These are phyloP conservation scores for Trypoxylus dichotomus DNA, from an alignment of 1,140 invertebrate species.

Conservation along the genomic window DNA sequence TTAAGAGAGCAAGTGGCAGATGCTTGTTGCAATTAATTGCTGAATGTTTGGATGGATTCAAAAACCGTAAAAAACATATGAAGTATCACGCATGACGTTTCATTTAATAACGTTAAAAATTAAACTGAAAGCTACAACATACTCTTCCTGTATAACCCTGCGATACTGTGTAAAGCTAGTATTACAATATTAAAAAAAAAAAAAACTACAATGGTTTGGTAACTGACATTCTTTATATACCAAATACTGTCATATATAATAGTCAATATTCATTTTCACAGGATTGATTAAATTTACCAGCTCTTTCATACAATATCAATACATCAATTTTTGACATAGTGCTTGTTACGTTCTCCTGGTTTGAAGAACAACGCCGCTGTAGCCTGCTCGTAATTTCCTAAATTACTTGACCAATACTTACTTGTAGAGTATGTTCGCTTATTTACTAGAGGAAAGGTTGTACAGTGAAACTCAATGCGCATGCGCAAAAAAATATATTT, in stretches of 20 bases:
- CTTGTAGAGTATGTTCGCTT: no score
- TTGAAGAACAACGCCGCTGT: no score
- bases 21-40: neutral
- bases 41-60: neutral
- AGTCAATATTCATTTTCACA: neutral
- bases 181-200: neutral
- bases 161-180: neutral
- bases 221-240: no score
- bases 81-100: conserved; percentile 1
- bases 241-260: neutral
- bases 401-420: no score
- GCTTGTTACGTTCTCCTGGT: no score
- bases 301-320: no score
- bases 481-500: no score
- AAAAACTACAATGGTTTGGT: neutral
- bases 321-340: no score
- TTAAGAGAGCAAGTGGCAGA: neutral
- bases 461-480: no score
- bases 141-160: neutral
- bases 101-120: neutral
- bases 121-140: neutral
- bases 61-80: neutral
- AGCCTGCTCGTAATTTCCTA: no score
- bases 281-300: no score
- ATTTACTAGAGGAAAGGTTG: no score